Evolutionary conservation across 2,113 vertebrate genomes (phyloP).

Genomic region (Antigone vipio): DNA sequence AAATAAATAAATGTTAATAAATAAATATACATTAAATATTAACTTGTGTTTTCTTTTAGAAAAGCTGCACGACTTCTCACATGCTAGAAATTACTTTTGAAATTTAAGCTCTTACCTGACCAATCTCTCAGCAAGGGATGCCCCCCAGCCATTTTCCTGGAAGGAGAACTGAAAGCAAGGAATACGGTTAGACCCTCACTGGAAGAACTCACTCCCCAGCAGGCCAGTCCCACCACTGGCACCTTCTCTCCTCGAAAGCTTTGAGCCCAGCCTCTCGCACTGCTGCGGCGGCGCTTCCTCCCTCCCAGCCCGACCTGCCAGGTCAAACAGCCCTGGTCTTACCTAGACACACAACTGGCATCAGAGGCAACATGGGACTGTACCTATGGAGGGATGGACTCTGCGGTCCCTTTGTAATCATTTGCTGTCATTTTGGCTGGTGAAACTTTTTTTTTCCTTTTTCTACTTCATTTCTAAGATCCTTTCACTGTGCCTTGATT

Average conservation of each 20-base stretch:
- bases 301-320: not conserved
- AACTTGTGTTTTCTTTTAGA: not conserved
- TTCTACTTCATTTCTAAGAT: not conserved
- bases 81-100: not conserved
- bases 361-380: fast-evolving
- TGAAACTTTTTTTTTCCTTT: not conserved
- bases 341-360: too few relatives aligned
- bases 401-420: too few relatives aligned
- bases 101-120: conserved; percentile 77
- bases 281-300: fast-evolving
- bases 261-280: not conserved
- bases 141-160: conserved; percentile 86
- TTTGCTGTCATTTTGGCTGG: not conserved
- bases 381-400: fast-evolving
- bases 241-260: not conserved
- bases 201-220: not conserved
- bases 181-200: not conserved
- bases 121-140: conserved; percentile 81
- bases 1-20: not conserved
- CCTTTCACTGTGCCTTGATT: not conserved
- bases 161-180: conserved; percentile 82
- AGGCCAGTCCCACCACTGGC: not conserved
- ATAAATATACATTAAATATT: not conserved
- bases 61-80: not conserved
- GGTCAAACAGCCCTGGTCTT: not conserved